Percentiles rank a stretch among this genome's conserved stretches.
Conservation (phyloP, 2,113 vertebrate genomes). For the Halichoeres trimaculatus region DNA sequence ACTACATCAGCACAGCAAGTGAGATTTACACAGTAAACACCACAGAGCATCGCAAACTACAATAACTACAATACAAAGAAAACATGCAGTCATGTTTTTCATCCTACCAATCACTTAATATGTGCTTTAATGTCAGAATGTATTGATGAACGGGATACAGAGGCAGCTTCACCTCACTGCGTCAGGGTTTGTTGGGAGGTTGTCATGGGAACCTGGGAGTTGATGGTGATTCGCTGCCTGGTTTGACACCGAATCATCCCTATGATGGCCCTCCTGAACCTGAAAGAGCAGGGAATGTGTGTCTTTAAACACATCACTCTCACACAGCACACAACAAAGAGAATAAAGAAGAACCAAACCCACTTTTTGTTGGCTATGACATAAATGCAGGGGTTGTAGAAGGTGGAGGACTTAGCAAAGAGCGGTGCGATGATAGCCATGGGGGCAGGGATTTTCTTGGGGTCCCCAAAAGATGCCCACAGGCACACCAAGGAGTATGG, state of each 20-base stretch:
- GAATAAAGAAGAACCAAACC: constrained; percentile 57
- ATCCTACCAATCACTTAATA: neutral
- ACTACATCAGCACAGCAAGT: constrained; percentile 9
- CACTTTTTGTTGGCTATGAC: constrained; percentile 96
- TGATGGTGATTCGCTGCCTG: constrained; percentile 87
- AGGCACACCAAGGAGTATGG: constrained; percentile 96
- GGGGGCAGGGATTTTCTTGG: constrained; percentile 89
- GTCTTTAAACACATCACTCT: neutral
- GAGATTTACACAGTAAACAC: constrained; percentile 55
- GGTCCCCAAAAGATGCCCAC: constrained; percentile 96
- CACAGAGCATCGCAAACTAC: neutral
- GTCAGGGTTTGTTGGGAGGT: constrained; percentile 79
- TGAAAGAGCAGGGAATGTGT: constrained; percentile 42
- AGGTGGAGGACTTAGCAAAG: constrained; percentile 98
- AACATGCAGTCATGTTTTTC: constrained; percentile 8
- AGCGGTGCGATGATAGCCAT: constrained; percentile 97
- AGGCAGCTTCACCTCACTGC: constrained; percentile 42
- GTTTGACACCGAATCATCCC: constrained; percentile 93
- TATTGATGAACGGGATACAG: neutral
- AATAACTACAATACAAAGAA: constrained; percentile 6
- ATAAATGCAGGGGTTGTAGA: constrained; percentile 99
- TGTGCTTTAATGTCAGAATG: neutral
- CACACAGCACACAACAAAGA: neutral
- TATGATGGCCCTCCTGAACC: constrained; percentile 92
- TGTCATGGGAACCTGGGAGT: constrained; percentile 88